A percentile compares a stretch with the other conserved stretches of the same genome.
Evolutionary conservation across 2,113 vertebrate species (phyloP).

Genomic region (Cavia porcellus): DNA sequence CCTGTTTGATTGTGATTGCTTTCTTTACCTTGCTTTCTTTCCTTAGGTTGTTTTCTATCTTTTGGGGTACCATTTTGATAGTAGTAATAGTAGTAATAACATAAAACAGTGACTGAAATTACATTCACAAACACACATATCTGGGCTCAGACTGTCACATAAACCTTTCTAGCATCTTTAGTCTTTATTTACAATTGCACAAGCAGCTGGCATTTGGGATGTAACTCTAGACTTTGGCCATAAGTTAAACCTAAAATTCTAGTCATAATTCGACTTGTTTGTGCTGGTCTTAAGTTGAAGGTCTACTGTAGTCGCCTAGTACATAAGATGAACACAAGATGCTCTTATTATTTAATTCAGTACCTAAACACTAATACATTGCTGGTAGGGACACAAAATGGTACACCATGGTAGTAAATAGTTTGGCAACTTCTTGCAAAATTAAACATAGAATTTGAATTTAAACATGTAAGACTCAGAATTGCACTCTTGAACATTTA

Average conservation of each 20-base stretch:
- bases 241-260: not conserved
- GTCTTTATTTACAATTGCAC: not conserved
- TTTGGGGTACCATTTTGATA: not conserved
- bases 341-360: not conserved
- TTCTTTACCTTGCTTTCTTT: not conserved
- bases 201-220: not conserved
- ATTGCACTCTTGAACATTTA: not conserved
- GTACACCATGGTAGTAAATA: slow-evolving; percentile 16
- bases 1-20: not conserved
- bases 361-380: not conserved
- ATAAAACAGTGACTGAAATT: not conserved
- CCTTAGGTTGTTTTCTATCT: not conserved
- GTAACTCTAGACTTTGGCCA: not conserved
- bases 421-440: not conserved
- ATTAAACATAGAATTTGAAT: not conserved
- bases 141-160: not conserved
- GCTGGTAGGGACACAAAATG: not conserved
- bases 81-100: not conserved
- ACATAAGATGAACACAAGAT: not conserved
- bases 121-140: not conserved
- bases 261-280: not conserved
- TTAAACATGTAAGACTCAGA: not conserved
- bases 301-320: not conserved
- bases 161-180: not conserved
- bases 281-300: not conserved